A percentile compares a stretch with the other conserved stretches of the same genome.
Evolutionary conservation across 2,113 vertebrate genomes (phyloP).

Genomic region (Dicrurus megarhynchus): DNA sequence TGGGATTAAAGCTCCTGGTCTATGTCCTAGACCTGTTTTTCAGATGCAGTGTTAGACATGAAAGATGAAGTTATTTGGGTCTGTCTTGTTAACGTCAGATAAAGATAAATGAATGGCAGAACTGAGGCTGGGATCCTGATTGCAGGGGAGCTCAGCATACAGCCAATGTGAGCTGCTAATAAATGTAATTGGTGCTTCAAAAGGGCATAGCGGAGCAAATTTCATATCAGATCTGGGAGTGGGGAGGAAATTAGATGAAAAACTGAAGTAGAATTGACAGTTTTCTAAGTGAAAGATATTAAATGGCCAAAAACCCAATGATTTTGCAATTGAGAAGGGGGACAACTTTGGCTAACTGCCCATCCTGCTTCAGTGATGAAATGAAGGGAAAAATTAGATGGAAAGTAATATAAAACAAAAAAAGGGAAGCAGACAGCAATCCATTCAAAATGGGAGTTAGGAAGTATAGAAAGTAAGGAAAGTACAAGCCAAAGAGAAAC

Average conservation of each 20-base stretch:
- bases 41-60: background rate
- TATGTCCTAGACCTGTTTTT: background rate
- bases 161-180: background rate
- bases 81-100: background rate
- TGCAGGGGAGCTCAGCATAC: background rate
- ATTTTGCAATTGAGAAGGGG: background rate
- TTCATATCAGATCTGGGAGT: background rate
- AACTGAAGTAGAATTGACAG: slow-evolving; percentile 9
- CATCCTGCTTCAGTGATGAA: background rate
- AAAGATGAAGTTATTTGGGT: background rate
- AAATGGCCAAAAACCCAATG: background rate
- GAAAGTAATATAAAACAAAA: background rate
- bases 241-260: background rate
- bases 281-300: slow-evolving; percentile 9
- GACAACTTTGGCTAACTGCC: background rate
- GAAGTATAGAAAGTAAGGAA: background rate
- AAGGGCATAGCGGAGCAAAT: background rate
- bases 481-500: background rate
- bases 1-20: background rate
- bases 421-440: background rate
- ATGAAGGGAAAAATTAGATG: background rate
- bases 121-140: background rate
- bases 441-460: background rate
- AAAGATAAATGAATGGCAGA: background rate
- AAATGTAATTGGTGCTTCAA: background rate